A percentile compares a stretch with the other conserved stretches of the same genome.
Evolutionary conservation across 1,140 invertebrate genomes (phyloP).

Genomic region (Ctenoplectra terminalis): DNA sequence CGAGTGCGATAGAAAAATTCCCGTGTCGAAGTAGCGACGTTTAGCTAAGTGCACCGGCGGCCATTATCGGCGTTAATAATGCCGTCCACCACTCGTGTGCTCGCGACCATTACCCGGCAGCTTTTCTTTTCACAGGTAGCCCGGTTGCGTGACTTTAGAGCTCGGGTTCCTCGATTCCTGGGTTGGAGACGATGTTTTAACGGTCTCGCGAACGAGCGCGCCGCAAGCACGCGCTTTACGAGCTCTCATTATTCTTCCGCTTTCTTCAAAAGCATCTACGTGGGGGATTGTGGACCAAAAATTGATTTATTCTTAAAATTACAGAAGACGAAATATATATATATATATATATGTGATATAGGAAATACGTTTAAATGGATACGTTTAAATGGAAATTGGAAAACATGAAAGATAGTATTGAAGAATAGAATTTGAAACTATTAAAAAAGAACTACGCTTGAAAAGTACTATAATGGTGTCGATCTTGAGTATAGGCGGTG

Average conservation of each 20-base stretch:
- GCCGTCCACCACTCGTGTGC: conserved; percentile 32
- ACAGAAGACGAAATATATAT: no score
- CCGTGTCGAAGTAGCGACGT: conserved; percentile 52
- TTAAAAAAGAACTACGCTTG: no score
- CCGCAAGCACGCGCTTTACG: conserved; percentile 12
- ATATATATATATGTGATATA: no score
- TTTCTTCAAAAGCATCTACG: neutral
- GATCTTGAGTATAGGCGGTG: no score
- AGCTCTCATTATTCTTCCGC: conserved; percentile 30
- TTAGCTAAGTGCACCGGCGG: conserved; percentile 67
- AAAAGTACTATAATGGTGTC: no score
- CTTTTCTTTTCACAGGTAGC: conserved; percentile 30
- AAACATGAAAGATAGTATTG: no score
- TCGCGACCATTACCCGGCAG: conserved; percentile 28
- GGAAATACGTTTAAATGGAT: no score
- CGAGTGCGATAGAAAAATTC: conserved; percentile 34
- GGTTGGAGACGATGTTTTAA: neutral
- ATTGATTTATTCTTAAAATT: no score
- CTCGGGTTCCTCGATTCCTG: neutral
- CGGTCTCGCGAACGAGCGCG: conserved; percentile 40
- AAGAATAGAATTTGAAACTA: no score
- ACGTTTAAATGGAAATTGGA: no score
- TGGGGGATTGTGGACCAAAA: no score
- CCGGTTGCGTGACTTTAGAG: conserved; percentile 13
- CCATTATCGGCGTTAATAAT: conserved; percentile 72